Evolutionary conservation across 1,140 invertebrate genomes (phyloP), one percentile per base, ranked within the genome.

Genomic region (Drosophila mayri): DNA sequence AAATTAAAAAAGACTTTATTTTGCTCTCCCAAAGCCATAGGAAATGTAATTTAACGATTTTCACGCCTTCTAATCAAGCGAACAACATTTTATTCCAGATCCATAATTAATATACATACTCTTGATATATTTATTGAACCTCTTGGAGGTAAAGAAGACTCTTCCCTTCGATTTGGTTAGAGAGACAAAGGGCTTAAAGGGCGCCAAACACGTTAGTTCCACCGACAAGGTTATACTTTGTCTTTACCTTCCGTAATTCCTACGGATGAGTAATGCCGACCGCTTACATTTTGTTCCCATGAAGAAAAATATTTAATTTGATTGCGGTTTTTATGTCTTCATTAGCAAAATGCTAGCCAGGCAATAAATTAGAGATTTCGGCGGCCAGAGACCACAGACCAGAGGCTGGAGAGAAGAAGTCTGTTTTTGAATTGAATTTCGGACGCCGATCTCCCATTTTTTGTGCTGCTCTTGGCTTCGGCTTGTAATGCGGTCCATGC

Each of bases 251-350:
- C 12, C 7, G 52, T 38, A 38, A 22, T 54, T 54, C 20, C 52
- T 22, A 38, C 38, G 18, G 68, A 82, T 87, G 76, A 87, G 84
- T 82, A 88, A 88, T 82, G 78, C 47, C 78, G 61, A 22, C 62
- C 72, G 64, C 47, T 88, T 84, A 83, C 76, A 88, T 80, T 88
- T 80, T 35, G 81, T 90, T 90, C 85, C 85, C 85, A 90, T 90
- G 85, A 90, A 90, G 62, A 83, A 84, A 90, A 90, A 81, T 81
- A 85, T 85, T 90, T 90, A 90, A 85, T 90, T 90, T 90, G 85
- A 90, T 90, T 90, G 85, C 85, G 85, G 85, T 90, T 90, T 90
- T 90, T 90, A 90, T 90, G 85, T 90, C 85, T 90, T 90, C 85
- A 90, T 90, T 90, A 90, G 85, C 85, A 76, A 90, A 90, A 90